A percentile compares a stretch with the other conserved stretches of the same genome.
Evolutionary conservation across 1,140 invertebrate genomes (phyloP).

Genomic region (Temnothorax longispinosus): DNA sequence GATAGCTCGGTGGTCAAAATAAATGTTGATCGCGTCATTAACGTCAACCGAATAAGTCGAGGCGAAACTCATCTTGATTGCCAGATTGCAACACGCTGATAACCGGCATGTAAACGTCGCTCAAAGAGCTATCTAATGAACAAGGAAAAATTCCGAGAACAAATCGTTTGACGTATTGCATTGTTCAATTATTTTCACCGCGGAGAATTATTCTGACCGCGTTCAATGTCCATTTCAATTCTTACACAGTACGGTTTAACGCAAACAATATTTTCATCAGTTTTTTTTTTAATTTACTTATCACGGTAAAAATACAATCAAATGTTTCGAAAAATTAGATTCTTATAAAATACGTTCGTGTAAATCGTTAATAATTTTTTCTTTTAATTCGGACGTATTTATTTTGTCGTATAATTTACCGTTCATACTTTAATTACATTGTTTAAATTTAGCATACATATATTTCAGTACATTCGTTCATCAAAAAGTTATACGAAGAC

Average conservation of each 20-base stretch:
- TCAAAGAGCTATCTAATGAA: background rate
- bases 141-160: background rate
- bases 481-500: background rate
- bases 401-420: background rate
- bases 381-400: background rate
- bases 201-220: background rate
- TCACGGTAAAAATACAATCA: background rate
- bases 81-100: background rate
- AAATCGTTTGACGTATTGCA: background rate
- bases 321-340: background rate
- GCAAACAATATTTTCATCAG: background rate
- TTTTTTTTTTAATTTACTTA: background rate
- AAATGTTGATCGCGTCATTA: conserved; percentile 28
- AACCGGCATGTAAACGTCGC: background rate
- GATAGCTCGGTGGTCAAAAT: background rate
- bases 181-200: background rate
- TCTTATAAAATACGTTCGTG: background rate
- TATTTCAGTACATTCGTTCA: background rate
- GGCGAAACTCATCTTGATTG: background rate
- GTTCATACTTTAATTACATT: background rate
- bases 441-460: background rate
- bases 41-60: background rate
- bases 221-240: background rate
- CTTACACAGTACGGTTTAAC: background rate
- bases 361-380: background rate